Evolutionary conservation across 2,888 invertebrate genomes (phyloP).

Genomic region (Disparrhopalites patrizii): DNA sequence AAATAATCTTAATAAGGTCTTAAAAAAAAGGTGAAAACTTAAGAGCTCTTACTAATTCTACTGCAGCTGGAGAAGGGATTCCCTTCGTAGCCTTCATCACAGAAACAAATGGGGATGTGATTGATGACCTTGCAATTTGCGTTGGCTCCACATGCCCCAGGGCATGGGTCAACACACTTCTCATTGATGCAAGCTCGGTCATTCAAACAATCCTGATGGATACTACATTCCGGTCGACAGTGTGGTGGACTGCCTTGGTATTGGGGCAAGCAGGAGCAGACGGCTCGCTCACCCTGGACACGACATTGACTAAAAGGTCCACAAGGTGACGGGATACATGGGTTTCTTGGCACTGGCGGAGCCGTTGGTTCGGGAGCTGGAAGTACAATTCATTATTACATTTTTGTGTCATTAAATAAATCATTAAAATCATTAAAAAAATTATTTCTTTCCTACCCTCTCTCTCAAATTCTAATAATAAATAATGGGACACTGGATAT

Average conservation of each 20-base stretch:
- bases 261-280: slow-evolving; percentile 60
- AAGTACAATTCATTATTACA: too few relatives aligned
- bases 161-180: slow-evolving; percentile 50
- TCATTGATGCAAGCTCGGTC: slow-evolving; percentile 51
- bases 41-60: slow-evolving; percentile 32
- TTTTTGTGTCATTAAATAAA: too few relatives aligned
- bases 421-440: too few relatives aligned
- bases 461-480: not conserved
- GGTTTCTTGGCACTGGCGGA: slow-evolving; percentile 35
- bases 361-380: slow-evolving; percentile 34
- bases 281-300: slow-evolving; percentile 46
- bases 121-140: slow-evolving; percentile 69
- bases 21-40: too few relatives aligned
- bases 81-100: slow-evolving; percentile 73
- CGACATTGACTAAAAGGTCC: slow-evolving; percentile 56
- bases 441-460: too few relatives aligned
- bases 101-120: slow-evolving; percentile 67
- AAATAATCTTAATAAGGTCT: not conserved
- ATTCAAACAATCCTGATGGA: slow-evolving; percentile 54
- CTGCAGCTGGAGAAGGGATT: slow-evolving; percentile 71
- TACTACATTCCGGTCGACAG: slow-evolving; percentile 68
- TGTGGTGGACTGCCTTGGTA: slow-evolving; percentile 69
- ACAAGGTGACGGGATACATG: slow-evolving; percentile 34
- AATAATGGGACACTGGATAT: not conserved
- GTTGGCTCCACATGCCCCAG: slow-evolving; percentile 60